Evolutionary conservation across 2,888 invertebrate genomes (phyloP).

Genomic region (Pycnomerus fuliginosus): DNA sequence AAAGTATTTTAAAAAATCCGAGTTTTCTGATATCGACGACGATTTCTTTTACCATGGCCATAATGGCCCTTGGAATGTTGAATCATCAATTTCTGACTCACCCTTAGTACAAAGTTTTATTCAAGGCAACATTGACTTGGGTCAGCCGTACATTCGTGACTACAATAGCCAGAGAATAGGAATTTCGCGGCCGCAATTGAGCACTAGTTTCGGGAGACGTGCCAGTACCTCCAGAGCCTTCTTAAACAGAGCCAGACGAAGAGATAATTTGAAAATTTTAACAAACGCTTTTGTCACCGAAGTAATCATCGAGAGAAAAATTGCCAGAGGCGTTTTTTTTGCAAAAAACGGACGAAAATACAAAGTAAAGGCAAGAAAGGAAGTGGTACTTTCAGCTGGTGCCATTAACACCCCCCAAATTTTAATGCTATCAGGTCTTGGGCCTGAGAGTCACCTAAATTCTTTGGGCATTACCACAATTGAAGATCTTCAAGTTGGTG

Average conservation of each 20-base stretch:
- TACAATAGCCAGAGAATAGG: no score
- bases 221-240: slow-evolving; percentile 63
- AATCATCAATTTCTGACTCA: no score
- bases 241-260: slow-evolving; percentile 55
- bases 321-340: slow-evolving; percentile 60
- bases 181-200: slow-evolving; percentile 64
- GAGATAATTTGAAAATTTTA: slow-evolving; percentile 60
- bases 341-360: slow-evolving; percentile 51
- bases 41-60: no score
- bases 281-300: slow-evolving; percentile 58
- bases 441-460: slow-evolving; percentile 7
- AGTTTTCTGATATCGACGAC: no score
- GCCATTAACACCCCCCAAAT: slow-evolving; percentile 9
- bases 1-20: no score
- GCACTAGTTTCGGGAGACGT: slow-evolving; percentile 60
- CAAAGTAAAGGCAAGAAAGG: slow-evolving; percentile 26
- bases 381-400: slow-evolving; percentile 11
- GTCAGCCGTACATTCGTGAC: no score
- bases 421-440: slow-evolving; percentile 10
- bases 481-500: slow-evolving; percentile 5
- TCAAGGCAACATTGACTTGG: no score
- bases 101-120: no score
- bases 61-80: no score
- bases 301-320: slow-evolving; percentile 57
- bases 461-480: slow-evolving; percentile 2